Evolutionary conservation across 2,888 invertebrate genomes (phyloP).

Genomic region (Acanthosepion esculentum): DNA sequence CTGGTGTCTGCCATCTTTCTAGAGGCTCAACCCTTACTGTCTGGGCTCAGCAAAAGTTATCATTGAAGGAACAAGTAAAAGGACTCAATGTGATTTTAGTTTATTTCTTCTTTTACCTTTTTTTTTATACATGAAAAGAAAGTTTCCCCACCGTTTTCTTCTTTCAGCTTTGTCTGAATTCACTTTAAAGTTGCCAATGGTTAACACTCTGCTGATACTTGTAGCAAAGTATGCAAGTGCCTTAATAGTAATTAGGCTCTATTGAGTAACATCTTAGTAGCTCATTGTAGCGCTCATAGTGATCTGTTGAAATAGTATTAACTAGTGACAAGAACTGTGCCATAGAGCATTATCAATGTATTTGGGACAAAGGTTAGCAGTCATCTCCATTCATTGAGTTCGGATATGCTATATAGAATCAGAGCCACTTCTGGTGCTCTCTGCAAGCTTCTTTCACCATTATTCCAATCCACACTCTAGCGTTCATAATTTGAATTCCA

Average conservation of each 20-base stretch:
- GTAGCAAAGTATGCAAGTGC: neutral
- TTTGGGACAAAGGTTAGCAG: neutral
- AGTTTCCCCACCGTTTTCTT: neutral
- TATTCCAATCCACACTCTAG: neutral
- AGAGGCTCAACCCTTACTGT: slow-evolving; percentile 18
- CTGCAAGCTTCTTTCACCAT: neutral
- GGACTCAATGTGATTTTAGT: slow-evolving; percentile 33
- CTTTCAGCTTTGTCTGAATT: neutral
- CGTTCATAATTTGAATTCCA: too few relatives aligned
- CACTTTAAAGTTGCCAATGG: slow-evolving; percentile 14
- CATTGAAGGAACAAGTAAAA: slow-evolving; percentile 33
- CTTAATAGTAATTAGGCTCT: slow-evolving; percentile 22
- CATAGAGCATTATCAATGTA: slow-evolving; percentile 15
- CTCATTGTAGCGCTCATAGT: neutral
- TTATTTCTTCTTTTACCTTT: neutral
- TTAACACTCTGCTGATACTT: neutral
- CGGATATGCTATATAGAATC: neutral
- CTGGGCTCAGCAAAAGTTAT: slow-evolving; percentile 33
- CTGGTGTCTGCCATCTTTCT: slow-evolving; percentile 16
- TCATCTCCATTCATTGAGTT: neutral
- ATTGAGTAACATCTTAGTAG: slow-evolving; percentile 17
- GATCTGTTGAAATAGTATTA: neutral
- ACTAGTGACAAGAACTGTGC: neutral
- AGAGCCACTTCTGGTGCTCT: neutral
- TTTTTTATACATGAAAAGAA: neutral